Percentiles rank a stretch among this genome's conserved stretches.
phyloP scores from a whole-genome alignment of 2,797 vertebrate genomes.

The Gymnothorax javanicus region DNA sequence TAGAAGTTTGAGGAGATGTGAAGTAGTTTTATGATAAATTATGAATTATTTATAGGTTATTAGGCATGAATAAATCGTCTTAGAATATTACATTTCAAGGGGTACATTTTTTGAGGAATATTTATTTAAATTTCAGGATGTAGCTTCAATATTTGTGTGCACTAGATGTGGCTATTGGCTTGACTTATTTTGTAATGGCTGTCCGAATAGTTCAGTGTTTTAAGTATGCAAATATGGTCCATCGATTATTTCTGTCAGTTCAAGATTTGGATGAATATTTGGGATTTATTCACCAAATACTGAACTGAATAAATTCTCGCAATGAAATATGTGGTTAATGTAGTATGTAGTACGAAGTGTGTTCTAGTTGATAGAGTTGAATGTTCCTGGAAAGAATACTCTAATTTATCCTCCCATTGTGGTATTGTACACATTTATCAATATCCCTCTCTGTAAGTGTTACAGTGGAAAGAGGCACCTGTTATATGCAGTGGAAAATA shows the following conservation, averaged over 20 bases:
- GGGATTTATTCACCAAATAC: background rate
- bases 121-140: conserved; percentile 37
- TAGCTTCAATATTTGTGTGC: conserved; percentile 22
- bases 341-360: background rate
- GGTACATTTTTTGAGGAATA: conserved; percentile 51
- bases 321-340: background rate
- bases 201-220: background rate
- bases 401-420: background rate
- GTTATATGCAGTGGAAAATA: background rate
- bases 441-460: background rate
- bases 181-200: conserved; percentile 2
- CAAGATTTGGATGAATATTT: background rate
- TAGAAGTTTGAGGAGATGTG: conserved; percentile 56
- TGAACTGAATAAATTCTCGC: background rate
- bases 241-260: background rate
- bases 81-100: conserved; percentile 48
- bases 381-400: background rate
- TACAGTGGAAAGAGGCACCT: background rate
- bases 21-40: conserved; percentile 40
- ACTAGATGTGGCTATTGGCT: conserved; percentile 20
- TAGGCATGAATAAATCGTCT: conserved; percentile 41
- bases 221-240: background rate
- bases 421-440: background rate
- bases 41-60: conserved; percentile 55
- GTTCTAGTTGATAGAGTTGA: background rate